phyloP scores from a whole-genome alignment of 2,888 invertebrate species.

The Cerastis rubricosa region DNA sequence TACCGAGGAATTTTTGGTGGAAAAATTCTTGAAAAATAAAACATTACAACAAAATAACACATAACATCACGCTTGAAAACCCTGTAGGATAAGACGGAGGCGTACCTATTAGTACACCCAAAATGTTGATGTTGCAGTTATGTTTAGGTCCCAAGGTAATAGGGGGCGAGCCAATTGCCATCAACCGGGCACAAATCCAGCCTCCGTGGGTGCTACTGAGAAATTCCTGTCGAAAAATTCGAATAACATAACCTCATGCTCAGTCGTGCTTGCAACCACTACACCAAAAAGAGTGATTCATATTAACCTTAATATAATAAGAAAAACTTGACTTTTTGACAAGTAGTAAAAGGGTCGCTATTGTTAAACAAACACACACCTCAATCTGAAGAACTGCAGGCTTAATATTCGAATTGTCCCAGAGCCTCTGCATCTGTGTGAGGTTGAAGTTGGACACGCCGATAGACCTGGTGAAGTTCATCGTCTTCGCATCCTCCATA shows the following conservation, averaged over 20 bases:
- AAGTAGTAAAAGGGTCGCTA: background rate
- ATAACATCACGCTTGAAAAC: too few species aligned
- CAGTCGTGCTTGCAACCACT: too few species aligned
- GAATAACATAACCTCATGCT: too few species aligned
- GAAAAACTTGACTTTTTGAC: background rate
- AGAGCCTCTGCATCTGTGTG: constrained; percentile 93
- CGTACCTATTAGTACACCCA: too few species aligned
- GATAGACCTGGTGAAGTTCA: constrained; percentile 94
- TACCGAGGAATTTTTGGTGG: background rate
- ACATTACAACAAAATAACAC: background rate
- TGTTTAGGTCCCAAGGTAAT: too few species aligned
- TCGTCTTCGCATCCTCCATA: constrained; percentile 93
- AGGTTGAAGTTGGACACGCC: constrained; percentile 97
- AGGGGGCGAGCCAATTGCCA: too few species aligned
- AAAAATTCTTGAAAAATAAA: background rate
- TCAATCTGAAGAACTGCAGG: constrained; percentile 93
- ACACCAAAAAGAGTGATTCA: too few species aligned
- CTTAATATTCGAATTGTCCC: constrained; percentile 92
- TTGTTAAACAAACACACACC: constrained; percentile 78
- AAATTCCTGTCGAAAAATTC: too few species aligned
- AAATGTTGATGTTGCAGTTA: too few species aligned
- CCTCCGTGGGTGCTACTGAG: too few species aligned
- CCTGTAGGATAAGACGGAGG: too few species aligned
- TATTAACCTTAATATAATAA: background rate
- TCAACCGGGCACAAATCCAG: too few species aligned